Base-by-base conservation (phyloP, 1,140 invertebrate genomes). In the Drosophila punjabiensis region DNA sequence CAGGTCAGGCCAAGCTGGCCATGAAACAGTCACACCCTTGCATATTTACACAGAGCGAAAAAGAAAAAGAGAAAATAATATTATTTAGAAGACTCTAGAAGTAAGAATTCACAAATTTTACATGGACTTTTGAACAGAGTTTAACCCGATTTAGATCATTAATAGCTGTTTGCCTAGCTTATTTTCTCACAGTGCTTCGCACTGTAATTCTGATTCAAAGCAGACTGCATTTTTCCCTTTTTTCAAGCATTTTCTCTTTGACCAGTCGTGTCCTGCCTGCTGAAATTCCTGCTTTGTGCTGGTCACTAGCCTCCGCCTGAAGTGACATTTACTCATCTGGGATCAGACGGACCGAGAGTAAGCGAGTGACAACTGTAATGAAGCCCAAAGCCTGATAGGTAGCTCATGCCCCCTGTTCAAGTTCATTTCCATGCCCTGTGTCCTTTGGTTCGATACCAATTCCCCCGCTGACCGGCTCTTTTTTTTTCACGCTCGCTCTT, bases 321-420 rank as follows among this genome's bases (percentile, higher is more conserved):
- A 69, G 58, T 61, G 76, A 58, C 65, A 68, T 69, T 69, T 78
- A 32, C 52, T 69, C 73, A 68, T 33, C 75, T 58, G 75, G 65
- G 75, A 78, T 58, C 63, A 52, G 55, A 43, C n/a, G 11, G 30
- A 16, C 45, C 30, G 1, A 9, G 13, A 20, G 39, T 28, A 63
- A 75, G 50, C 74, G 70, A 74, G 41, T 53, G 45, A 39, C 50
- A 32, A 33, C 35, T 18, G 39, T 20, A 68, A 50, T 55, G 48
- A 45, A 45, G 39, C 45, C 64, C 32, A 37, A 28, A 37, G 64
- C 68, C 63, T n/a, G 60, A 47, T 35, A 35, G 41, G 32, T 67
- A 30, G 11, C 14, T 48, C 11, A 61, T 37, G 53, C 13, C 53
- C 53, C 13, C 13, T 10, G 53, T 16, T 33, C 53, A 35, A 10